Evolutionary conservation across 2,113 vertebrate species (phyloP), one percentile per base, ranked within the genome.

Genomic region (Triplophysa siluroides): DNA sequence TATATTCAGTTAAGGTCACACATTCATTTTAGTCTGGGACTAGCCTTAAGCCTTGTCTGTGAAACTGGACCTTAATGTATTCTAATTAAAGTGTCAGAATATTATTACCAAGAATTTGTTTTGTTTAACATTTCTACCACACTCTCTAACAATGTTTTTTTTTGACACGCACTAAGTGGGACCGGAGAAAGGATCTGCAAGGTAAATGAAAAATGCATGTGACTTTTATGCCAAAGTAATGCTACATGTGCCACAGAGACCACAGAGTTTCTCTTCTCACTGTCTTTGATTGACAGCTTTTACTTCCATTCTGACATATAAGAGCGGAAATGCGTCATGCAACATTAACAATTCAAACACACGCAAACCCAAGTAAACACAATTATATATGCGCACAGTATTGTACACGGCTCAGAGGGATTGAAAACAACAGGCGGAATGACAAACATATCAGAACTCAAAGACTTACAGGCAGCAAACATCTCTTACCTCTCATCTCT

Each of bases 401-500:
- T 19, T 45, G 13, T 41, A 50, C 21, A 63, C 14, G 43, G 33
- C 33, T 61, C 23, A 63, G 18, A 75, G 14, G 12, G n/a, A 58
- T 8, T n/a, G 7, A 21, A 3, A 26, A 45, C 72, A 26, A 26
- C 12, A 43, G 54, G 11, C 13, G 12, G 12, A 8, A 18, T 18
- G 58, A 23, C 23, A n/a, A 64, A 54, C 2, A 21, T 14, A 54
- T 54, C 18, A 23, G 23, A 19, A 56, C 1, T 26, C 16, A 71
- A 26, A 33, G 1, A 33, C 54, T 71, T 29, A 54, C 68, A 54
- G 63, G 1, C 50, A 52, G 2, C 24, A 21, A 52, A 76, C 2
- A 5, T 74, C 19, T 85, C 93, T 95, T 92, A 52, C 98, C 95
- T 93, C 96, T 94, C 62, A 92, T 92, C 86, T 99, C 96, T 50